Evolutionary conservation across 2,113 vertebrate species (phyloP).

Genomic region (Paramisgurnus dabryanus): DNA sequence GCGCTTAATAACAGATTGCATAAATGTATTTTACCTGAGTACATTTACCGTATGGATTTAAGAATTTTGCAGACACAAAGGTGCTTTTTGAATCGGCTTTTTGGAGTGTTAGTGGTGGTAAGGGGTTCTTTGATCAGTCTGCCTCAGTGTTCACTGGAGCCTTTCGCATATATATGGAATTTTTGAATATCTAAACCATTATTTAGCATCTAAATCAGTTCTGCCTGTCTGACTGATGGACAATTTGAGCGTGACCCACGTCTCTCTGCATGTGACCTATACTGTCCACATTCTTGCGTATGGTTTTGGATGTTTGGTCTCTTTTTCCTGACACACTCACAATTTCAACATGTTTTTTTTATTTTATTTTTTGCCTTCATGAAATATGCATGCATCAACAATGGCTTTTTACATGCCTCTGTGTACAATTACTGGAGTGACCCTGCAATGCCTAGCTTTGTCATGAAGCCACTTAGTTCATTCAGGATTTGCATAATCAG

Average conservation of each 20-base stretch:
- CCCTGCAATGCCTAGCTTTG: constrained; percentile 74
- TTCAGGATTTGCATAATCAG: constrained; percentile 68
- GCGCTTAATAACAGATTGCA: neutral
- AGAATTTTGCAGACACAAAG: constrained; percentile 26
- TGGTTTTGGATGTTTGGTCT: constrained; percentile 91
- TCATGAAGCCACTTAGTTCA: constrained; percentile 70
- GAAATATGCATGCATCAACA: constrained; percentile 79
- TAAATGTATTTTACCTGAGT: neutral
- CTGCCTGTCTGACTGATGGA: constrained; percentile 99
- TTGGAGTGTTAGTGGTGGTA: constrained; percentile 62
- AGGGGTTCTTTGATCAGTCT: constrained; percentile 84
- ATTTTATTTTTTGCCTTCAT: constrained; percentile 70
- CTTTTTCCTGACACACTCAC: constrained; percentile 70
- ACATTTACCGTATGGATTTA: constrained; percentile 1
- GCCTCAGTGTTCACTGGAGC: constrained; percentile 93
- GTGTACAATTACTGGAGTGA: constrained; percentile 79
- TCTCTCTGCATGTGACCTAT: constrained; percentile 95
- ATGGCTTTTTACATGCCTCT: constrained; percentile 76
- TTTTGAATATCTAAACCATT: constrained; percentile 93
- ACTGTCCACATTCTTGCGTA: constrained; percentile 93
- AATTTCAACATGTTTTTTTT: constrained; percentile 76
- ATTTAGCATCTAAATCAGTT: constrained; percentile 99
- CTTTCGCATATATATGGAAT: constrained; percentile 97
- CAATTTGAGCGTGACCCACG: constrained; percentile 93
- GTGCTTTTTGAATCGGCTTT: constrained; percentile 16